Evolutionary conservation across 2,113 vertebrate genomes (phyloP), one percentile per base, ranked within the genome.

Genomic region (Prochilodus magdalenae): DNA sequence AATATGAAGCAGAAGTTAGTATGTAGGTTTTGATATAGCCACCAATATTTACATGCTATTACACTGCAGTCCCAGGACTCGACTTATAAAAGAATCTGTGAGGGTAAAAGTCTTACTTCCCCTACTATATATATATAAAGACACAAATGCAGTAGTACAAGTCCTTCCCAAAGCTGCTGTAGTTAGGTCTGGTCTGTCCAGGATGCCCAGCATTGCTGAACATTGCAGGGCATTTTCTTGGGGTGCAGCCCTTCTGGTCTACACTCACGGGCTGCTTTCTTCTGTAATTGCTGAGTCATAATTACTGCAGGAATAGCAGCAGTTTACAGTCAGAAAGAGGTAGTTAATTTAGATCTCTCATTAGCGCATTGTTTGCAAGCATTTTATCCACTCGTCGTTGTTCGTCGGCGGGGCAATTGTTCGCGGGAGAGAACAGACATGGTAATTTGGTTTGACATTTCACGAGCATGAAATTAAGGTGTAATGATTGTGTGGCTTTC

Each of bases 391-490:
- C 11, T 67, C 18, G 10, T n/a, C 20, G 36, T 71, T 57, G 57
- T 62, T 63, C 71, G 53, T 26, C 73, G 30, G 79, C 76, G 53
- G 63, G 29, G 75, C 36, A 82, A 70, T 47, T 79, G 71, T 73
- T 73, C 79, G 24, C 40, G 8, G 18, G 40, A 76, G 75, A 73
- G 65, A 60, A 63, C 73, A 62, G 75, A 76, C 47, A 13, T 72
- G 59, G 67, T 81, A 76, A 83, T 81, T 89, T 87, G 57, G 67
- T 62, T 81, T 84, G 77, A 82, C 79, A 83, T 82, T 83, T 79
- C 66, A 76, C 18, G 60, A 59, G 49, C 69, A 26, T 77, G 22
- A 74, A 78, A 87, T 82, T 84, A 73, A 80, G 51, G 74, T 63
- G 66, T 30, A 83, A 78, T 86, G 65, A 82, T 74, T 78, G 72